A percentile compares a stretch with the other conserved stretches of the same genome.
Evolutionary conservation across 1,140 invertebrate genomes (phyloP).

Genomic region (Nymphalis io): DNA sequence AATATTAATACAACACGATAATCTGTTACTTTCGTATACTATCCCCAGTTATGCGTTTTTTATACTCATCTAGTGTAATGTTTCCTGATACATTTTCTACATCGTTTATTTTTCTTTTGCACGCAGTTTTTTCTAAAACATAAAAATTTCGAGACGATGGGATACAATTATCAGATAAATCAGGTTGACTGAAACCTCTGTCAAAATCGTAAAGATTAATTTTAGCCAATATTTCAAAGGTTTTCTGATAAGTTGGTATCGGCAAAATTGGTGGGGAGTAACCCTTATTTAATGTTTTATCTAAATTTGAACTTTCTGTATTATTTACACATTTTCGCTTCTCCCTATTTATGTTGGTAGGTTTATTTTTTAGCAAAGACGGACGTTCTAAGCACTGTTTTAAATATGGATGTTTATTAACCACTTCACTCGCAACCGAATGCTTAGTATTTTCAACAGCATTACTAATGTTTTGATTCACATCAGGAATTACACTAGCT

Average conservation of each 20-base stretch:
- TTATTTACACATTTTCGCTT: no score
- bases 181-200: background rate
- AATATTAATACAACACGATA: background rate
- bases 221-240: slow-evolving; percentile 32
- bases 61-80: background rate
- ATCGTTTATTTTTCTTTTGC: background rate
- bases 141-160: background rate
- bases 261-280: slow-evolving; percentile 60
- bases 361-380: background rate
- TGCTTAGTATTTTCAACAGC: background rate
- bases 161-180: background rate
- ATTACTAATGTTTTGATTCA: background rate
- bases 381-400: background rate
- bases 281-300: slow-evolving; percentile 5
- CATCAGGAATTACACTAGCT: background rate
- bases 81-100: background rate
- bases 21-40: background rate
- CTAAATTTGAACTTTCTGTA: background rate
- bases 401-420: background rate
- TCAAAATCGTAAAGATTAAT: slow-evolving; percentile 17
- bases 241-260: slow-evolving; percentile 50
- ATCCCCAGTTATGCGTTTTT: background rate
- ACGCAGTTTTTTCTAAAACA: background rate
- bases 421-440: background rate
- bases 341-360: background rate